Evolutionary conservation across 2,888 invertebrate genomes (phyloP), one percentile per base, ranked within the genome.

Genomic region (Leptopilina drosophilae): DNA sequence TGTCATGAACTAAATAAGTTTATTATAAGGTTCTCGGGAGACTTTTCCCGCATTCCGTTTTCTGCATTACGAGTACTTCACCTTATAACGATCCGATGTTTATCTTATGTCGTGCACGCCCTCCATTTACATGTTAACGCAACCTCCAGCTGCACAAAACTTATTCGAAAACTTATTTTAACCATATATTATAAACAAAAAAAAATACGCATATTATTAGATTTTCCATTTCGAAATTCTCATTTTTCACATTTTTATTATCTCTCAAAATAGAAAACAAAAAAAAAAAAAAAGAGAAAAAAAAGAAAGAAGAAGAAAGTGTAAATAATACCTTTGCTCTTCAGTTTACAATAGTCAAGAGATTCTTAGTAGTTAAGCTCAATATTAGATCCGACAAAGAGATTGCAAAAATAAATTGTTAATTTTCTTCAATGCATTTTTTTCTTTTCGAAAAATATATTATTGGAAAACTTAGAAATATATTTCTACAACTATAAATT

Each of bases 1-100:
- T 53, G 56, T 73, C 73, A 73, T 56, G 53, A 73, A 49, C 73
- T 73, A n/a, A 73, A 73, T 73, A 73, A 73, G 73, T 56, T 73
- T 73, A 73, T 56, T 56, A 73, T 73, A 73, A 56, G 56, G 73
- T 73, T 56, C 73, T 73, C 56, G 14, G 2, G 73, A 56, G 56
- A 73, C 73, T 73, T 73, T 73, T 56, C 56, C 56, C 56, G 73
- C 73, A 73, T 73, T 73, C 73, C 56, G 73, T 73, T 73, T 26
- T 56, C 73, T 73, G 73, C 73, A 73, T 73, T 73, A 73, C 56
- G 73, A 56, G 33, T 33, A 73, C 56, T 73, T 73, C 56, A 73
- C 56, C 53, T 56, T 26, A 73, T 73, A 73, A 73, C 73, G 73
- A 73, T 73, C 73, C 73, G 73, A 73, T 73, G 73, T 56, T 73